phyloP scores from a whole-genome alignment of 2,797 vertebrate genomes.

The Pseudochirops corinnae region DNA sequence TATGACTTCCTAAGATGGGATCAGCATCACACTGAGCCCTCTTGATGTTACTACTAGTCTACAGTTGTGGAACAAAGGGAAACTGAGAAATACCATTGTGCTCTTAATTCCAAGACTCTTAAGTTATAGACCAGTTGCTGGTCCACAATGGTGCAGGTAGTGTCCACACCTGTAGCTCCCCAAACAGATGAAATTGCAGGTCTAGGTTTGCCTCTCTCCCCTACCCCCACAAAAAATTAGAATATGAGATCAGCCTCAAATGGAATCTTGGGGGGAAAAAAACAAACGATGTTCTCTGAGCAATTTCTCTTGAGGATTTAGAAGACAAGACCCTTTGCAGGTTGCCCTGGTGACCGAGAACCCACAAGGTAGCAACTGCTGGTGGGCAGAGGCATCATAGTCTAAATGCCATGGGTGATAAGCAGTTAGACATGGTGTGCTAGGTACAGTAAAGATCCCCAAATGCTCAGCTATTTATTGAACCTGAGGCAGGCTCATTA shows the following conservation, averaged over 20 bases:
- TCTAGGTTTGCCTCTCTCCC: not conserved
- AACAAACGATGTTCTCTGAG: not conserved
- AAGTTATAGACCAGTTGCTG: not conserved
- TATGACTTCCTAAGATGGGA: not conserved
- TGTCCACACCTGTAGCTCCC: not conserved
- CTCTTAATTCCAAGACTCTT: not conserved
- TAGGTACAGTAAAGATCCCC: conserved; percentile 81
- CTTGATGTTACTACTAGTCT: not conserved
- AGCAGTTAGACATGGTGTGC: conserved; percentile 79
- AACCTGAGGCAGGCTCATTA: conserved; percentile 83
- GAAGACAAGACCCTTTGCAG: conserved; percentile 24
- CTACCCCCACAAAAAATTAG: not conserved
- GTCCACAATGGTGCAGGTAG: not conserved
- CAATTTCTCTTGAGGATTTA: not conserved
- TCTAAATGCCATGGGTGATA: conserved; percentile 70
- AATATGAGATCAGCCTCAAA: not conserved
- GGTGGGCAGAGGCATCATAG: conserved; percentile 59
- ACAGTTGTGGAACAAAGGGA: not conserved
- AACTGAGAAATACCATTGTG: not conserved
- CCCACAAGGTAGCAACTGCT: conserved; percentile 65
- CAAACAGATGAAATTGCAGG: not conserved
- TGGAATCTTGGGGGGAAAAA: not conserved
- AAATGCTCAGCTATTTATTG: conserved; percentile 79
- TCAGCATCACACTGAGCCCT: not conserved
- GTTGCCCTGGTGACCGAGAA: conserved; percentile 52